These are phyloP conservation scores for Amblyornis subalaris DNA, from an alignment of 2,113 vertebrate species.

Conservation along the genomic window DNA sequence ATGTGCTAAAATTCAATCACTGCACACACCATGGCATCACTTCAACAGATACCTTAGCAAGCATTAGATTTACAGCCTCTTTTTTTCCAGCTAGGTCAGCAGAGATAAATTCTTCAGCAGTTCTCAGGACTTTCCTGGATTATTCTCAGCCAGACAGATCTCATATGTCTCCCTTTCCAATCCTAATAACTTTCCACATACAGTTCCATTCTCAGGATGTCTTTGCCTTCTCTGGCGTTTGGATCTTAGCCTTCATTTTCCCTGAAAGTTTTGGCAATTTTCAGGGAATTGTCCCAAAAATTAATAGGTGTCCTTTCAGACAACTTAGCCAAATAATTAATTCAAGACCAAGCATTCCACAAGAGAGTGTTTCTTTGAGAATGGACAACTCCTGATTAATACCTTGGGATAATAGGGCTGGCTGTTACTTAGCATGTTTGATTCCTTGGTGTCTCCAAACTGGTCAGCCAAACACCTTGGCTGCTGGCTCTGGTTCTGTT, in stretches of 20 bases:
- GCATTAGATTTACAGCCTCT: neutral
- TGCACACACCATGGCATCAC: neutral
- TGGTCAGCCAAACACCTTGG: neutral
- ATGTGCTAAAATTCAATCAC: conserved; percentile 3
- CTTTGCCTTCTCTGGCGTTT: neutral
- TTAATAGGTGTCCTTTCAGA: neutral
- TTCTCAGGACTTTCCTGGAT: neutral
- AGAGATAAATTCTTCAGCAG: neutral
- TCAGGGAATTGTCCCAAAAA: neutral
- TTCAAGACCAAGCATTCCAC: neutral
- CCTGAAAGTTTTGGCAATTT: neutral
- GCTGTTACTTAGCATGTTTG: neutral
- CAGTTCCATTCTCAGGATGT: neutral
- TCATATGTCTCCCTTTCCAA: neutral
- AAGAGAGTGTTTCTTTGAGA: neutral
- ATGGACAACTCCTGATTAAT: neutral
- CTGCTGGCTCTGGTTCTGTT: neutral
- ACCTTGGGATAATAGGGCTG: neutral
- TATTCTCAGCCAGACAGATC: neutral
- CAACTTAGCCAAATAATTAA: neutral
- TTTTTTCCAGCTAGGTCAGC: neutral
- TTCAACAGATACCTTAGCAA: neutral
- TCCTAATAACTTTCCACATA: neutral
- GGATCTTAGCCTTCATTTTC: neutral
- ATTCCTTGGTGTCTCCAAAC: neutral